Base-by-base conservation (phyloP, 2,888 invertebrate genomes). In the Pilophorus perplexus region DNA sequence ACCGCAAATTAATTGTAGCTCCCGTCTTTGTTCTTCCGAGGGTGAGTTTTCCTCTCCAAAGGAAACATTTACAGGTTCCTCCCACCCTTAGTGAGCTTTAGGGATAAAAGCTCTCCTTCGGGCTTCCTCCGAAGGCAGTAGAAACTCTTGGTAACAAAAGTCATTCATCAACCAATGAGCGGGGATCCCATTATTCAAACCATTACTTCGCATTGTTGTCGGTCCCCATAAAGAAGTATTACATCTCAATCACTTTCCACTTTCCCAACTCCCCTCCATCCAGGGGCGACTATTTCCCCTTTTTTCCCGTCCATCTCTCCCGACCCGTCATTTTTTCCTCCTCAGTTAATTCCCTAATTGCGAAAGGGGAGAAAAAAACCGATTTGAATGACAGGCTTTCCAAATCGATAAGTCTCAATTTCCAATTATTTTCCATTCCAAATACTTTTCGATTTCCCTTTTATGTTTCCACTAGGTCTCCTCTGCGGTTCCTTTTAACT, bases 161-260 rank as follows among this genome's bases (percentile, higher is more conserved):
- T 40, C 62, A 62, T 62, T 62, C 62, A 62, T 62, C 62, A 46
- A 33, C 25, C 28, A 44, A 59, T 59, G 44, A 40, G 28, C n/a
- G n/a, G 59, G 44, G 48, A 20, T 44, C 46, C 48, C 62, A 62
- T 62, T 62, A 62, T 62, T 48, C 62, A 62, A 46, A 62, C 46
- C 28, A 62, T 62, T 62, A 62, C 62, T 46, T 59, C 62, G 33
- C 37, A 38, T 62, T 33, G 28, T n/a, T n/a, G 12, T 23, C 44
- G 20, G 42, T 14, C 18, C 46, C 38, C 22, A 46, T 23, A 48
- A 62, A 62, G 48, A 62, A 62, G 59, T 40, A 59, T 62, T 46
- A 62, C 62, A 62, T 62, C 62, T 46, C 62, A 46, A 62, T 62
- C 62, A 46, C 16, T 28, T 46, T 25, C 2, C 22, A 22, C 55